Percentiles rank a stretch among this genome's conserved stretches.
These are phyloP conservation scores for Paedocypris sp. DNA, from an alignment of 2,113 vertebrate genomes.

Conservation along the genomic window DNA sequence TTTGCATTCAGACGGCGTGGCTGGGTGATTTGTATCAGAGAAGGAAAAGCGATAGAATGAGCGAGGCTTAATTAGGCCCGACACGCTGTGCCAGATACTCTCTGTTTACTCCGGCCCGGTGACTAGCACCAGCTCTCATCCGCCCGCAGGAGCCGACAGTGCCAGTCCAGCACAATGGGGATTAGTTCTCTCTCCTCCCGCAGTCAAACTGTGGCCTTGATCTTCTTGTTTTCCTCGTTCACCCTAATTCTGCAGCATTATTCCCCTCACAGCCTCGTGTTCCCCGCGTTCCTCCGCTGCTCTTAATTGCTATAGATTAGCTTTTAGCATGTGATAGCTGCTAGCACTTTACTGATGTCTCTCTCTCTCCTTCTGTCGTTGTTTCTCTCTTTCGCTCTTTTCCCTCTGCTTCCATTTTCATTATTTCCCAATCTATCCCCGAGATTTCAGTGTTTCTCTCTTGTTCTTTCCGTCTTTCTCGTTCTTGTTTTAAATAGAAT, in stretches of 20 bases:
- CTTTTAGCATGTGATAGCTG: neutral
- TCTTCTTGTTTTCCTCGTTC: neutral
- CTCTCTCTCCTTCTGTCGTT: no score
- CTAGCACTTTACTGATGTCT: slow-evolving; percentile 1
- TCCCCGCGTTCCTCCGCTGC: slow-evolving; percentile 10
- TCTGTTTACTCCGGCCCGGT: neutral
- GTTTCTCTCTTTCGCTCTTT: no score
- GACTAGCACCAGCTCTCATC: slow-evolving; percentile 17
- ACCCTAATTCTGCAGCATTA: neutral
- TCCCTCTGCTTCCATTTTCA: no score
- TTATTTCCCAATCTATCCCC: no score
- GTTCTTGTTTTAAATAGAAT: no score
- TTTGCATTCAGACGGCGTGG: neutral
- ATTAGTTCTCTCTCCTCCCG: neutral
- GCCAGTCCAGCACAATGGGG: neutral
- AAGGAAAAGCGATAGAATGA: neutral
- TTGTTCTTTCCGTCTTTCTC: no score
- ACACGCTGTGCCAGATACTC: neutral
- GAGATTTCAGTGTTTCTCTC: no score
- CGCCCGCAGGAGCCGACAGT: neutral
- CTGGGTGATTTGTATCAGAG: neutral
- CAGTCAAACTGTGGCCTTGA: neutral
- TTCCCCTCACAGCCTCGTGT: neutral
- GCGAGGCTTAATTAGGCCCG: slow-evolving; percentile 3
- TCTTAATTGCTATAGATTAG: slow-evolving; percentile 25